phyloP scores from a whole-genome alignment of 2,797 vertebrate genomes.

The Cryptoprocta ferox region DNA sequence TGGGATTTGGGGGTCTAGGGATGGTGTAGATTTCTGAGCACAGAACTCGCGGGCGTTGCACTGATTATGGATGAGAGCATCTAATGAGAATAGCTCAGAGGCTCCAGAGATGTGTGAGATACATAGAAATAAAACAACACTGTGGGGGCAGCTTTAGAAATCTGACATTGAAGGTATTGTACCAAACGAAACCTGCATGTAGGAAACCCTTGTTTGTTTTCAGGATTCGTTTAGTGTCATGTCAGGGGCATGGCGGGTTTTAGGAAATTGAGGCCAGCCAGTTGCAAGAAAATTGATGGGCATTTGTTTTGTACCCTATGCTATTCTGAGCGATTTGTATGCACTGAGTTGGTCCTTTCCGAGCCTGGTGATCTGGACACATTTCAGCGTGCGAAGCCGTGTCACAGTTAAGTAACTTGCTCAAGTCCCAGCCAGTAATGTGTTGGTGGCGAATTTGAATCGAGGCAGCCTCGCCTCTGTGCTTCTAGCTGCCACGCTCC shows the following conservation, averaged over 20 bases:
- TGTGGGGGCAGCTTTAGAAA: background rate
- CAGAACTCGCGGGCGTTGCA: background rate
- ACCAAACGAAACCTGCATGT: background rate
- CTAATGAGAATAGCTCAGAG: background rate
- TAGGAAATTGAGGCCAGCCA: background rate
- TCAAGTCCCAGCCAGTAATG: background rate
- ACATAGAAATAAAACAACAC: background rate
- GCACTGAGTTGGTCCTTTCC: background rate
- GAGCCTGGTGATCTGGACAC: background rate
- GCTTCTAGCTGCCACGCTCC: background rate
- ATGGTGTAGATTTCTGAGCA: background rate
- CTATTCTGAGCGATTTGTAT: background rate
- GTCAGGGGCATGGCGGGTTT: background rate
- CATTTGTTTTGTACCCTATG: background rate
- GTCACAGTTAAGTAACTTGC: background rate
- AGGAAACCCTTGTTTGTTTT: background rate
- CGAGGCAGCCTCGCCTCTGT: background rate
- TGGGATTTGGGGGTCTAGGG: background rate
- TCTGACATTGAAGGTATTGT: background rate
- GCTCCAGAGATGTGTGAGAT: background rate
- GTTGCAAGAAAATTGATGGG: background rate
- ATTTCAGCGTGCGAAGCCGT: background rate
- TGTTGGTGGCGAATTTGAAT: background rate
- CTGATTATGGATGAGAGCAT: background rate
- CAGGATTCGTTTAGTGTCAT: background rate